These are phyloP conservation scores for Papilio elwesi DNA, from an alignment of 2,888 invertebrate species.

Conservation along the genomic window DNA sequence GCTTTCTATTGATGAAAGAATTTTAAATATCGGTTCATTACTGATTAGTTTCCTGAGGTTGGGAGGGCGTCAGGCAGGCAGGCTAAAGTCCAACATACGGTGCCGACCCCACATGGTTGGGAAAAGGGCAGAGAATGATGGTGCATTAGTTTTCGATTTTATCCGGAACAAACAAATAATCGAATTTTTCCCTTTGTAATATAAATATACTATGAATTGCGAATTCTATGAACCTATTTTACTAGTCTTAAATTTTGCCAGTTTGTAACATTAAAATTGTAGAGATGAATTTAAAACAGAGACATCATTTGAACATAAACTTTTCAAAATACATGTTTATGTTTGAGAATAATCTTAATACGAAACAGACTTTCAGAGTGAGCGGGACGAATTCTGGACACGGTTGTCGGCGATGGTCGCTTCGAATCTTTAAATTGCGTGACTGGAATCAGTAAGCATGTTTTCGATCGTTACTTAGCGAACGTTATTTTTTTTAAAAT, in stretches of 20 bases:
- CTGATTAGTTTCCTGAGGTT: too few species aligned
- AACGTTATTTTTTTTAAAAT: not conserved
- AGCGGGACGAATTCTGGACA: constrained; percentile 29
- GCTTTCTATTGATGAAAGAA: too few species aligned
- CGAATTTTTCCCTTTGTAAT: too few species aligned
- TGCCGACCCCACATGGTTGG: too few species aligned
- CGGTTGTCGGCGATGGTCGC: constrained; percentile 15
- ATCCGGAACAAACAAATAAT: too few species aligned
- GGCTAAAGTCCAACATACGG: too few species aligned
- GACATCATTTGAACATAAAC: not conserved
- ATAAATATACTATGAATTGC: not conserved
- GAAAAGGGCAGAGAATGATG: too few species aligned
- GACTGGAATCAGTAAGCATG: constrained; percentile 20
- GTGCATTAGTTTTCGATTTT: too few species aligned
- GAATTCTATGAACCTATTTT: not conserved
- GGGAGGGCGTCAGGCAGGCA: too few species aligned
- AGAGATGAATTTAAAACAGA: constrained; percentile 1
- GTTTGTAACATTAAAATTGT: not conserved
- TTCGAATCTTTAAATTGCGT: constrained; percentile 20
- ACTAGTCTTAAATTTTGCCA: not conserved
- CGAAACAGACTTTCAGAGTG: not conserved
- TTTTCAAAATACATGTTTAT: not conserved
- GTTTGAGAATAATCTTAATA: not conserved
- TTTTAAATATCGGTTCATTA: too few species aligned
- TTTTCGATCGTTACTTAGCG: constrained; percentile 8